These are phyloP conservation scores for Geophilus truncorum DNA, from an alignment of 2,888 invertebrate species.

Conservation along the genomic window DNA sequence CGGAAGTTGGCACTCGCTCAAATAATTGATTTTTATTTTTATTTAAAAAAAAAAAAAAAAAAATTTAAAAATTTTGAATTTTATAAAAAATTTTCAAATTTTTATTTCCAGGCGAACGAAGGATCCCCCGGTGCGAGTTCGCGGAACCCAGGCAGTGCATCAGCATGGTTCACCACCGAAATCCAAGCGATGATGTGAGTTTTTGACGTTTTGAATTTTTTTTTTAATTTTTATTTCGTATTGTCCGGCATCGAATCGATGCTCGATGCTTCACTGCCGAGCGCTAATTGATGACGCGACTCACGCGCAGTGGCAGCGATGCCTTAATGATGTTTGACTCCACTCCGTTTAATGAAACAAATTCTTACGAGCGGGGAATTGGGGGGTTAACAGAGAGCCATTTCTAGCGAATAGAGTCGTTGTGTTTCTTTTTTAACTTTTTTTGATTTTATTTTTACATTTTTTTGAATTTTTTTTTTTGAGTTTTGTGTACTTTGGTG, in stretches of 20 bases:
- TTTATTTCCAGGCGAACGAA: not conserved
- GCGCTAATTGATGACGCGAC: not conserved
- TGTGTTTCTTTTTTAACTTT: too few relatives aligned
- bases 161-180: constrained; percentile 34
- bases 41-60: too few relatives aligned
- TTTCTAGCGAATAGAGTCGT: not conserved
- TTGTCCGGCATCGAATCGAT: not conserved
- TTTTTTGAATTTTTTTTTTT: not conserved
- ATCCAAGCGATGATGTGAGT: constrained; percentile 36
- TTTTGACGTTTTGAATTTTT: not conserved
- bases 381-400: too few relatives aligned
- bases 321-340: not conserved
- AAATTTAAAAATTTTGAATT: too few relatives aligned
- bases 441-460: too few relatives aligned
- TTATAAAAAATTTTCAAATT: too few relatives aligned
- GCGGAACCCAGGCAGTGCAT: not conserved
- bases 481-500: not conserved
- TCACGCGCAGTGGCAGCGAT: not conserved
- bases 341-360: constrained; percentile 7
- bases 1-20: not conserved
- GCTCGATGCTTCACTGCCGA: not conserved
- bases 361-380: not conserved
- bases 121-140: constrained; percentile 2
- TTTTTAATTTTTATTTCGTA: not conserved
- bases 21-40: not conserved